Evolutionary conservation across 2,888 invertebrate species (phyloP).

Genomic region (Plagodis pulveraria): DNA sequence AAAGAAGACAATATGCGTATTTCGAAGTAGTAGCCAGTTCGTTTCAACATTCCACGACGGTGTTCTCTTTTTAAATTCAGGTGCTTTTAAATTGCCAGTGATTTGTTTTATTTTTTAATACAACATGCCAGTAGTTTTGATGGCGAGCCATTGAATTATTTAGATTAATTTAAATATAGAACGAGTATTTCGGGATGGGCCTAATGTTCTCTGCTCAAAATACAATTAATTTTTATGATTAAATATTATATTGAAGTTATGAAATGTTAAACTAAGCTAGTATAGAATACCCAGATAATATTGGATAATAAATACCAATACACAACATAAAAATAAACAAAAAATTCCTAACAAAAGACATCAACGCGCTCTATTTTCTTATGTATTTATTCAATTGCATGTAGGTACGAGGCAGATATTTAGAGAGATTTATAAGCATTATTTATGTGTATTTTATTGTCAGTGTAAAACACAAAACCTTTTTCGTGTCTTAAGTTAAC

Average conservation of each 20-base stretch:
- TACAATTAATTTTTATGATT: conserved; percentile 1
- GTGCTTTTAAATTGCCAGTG: conserved; percentile 73
- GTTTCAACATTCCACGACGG: conserved; percentile 73
- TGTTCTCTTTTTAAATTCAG: conserved; percentile 75
- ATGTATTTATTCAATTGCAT: neutral
- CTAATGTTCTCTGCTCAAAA: neutral
- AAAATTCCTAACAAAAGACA: conserved; percentile 14
- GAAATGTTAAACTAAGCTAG: neutral
- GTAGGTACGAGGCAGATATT: too few relatives aligned
- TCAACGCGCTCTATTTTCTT: conserved; percentile 14
- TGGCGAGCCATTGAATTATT: conserved; percentile 31
- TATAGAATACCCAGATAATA: neutral
- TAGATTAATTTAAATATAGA: conserved; percentile 34
- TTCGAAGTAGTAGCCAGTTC: conserved; percentile 73
- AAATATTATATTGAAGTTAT: neutral
- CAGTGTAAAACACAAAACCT: neutral
- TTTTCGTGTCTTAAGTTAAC: too few relatives aligned
- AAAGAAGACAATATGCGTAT: conserved; percentile 57
- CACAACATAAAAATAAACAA: neutral
- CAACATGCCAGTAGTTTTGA: conserved; percentile 49
- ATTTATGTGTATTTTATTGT: neutral
- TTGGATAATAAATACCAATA: neutral
- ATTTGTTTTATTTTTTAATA: conserved; percentile 67
- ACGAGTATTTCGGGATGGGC: conserved; percentile 14
- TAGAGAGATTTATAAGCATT: too few relatives aligned